phyloP scores from a whole-genome alignment of 2,797 vertebrate genomes.

The Fratercula arctica region DNA sequence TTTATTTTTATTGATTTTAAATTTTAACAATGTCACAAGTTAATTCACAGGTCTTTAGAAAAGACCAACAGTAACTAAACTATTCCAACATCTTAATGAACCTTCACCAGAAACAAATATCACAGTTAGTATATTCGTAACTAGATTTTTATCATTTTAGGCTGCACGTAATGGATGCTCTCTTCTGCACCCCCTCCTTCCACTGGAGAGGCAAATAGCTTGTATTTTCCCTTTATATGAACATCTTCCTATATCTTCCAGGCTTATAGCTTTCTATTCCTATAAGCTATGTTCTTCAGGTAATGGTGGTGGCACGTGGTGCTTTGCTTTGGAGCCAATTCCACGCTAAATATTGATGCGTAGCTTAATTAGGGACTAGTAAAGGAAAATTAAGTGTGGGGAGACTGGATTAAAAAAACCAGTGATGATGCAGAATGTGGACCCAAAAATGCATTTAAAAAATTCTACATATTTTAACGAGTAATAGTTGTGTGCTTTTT shows the following conservation, averaged over 20 bases:
- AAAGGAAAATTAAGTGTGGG: slow-evolving; percentile 41
- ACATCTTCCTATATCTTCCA: neutral
- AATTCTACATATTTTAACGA: slow-evolving; percentile 14
- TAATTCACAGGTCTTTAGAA: slow-evolving; percentile 48
- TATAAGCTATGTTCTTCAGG: neutral
- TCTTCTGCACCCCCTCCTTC: neutral
- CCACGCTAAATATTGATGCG: slow-evolving; percentile 22
- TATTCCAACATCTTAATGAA: slow-evolving; percentile 10
- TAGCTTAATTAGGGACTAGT: slow-evolving; percentile 46
- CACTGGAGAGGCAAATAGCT: neutral
- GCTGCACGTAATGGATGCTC: neutral
- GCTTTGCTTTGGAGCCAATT: slow-evolving; percentile 47
- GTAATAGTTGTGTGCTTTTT: slow-evolving; percentile 20
- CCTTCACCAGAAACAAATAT: neutral
- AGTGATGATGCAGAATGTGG: neutral
- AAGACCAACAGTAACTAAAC: slow-evolving; percentile 21
- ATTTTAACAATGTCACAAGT: slow-evolving; percentile 42
- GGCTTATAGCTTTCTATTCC: neutral
- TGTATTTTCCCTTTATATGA: neutral
- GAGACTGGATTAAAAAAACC: slow-evolving; percentile 49
- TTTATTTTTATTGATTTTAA: slow-evolving; percentile 65
- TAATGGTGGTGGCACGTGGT: neutral
- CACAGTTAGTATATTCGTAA: neutral
- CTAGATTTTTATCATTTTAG: neutral
- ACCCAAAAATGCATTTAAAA: slow-evolving; percentile 21